Evolutionary conservation across 1,140 invertebrate species (phyloP), one percentile per base, ranked within the genome.

Genomic region (Ectropis grisescens): DNA sequence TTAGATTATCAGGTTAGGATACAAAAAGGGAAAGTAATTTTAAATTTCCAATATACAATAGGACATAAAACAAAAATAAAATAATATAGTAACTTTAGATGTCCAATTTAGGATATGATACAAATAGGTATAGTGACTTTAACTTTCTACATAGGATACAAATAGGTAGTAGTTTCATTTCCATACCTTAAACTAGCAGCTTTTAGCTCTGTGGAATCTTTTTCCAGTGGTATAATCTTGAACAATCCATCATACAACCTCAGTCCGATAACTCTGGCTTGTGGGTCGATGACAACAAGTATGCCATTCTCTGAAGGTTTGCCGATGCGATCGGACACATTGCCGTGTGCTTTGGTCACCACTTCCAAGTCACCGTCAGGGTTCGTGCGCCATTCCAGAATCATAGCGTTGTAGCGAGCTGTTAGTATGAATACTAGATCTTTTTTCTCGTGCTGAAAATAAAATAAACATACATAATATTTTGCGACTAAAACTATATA

Each of bases 161-260:
- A n/a, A n/a, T n/a, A n/a, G n/a, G n/a, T n/a, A n/a, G n/a, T n/a
- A n/a, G n/a, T n/a, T n/a, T n/a, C n/a, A n/a, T n/a, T n/a, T n/a
- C 23, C 37, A 16, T 46, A 78, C 92, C 93, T 88, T 51, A 96
- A 90, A 85, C 94, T 98, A 40, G 93, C 96, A 30, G 96, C 95
- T 83, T 96, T 97, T 4, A 98, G 76, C 80, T 98, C 96, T 50
- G 88, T 91, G 48, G 94, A 95, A 55, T 98, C 94, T 66, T 93
- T 95, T 45, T 98, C 96, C 37, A 96, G 69, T 0, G 93, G 94
- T 64, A 96, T 96, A 28, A 99, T 95, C 83, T 99, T 99, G 60
- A 99, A 95, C 1, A 98, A 83, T 1, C 97, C 97, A 86, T 99
- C 97, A 75, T 99, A 99, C 0, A 99, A 82, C 42, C 97, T 85